A percentile compares a stretch with the other conserved stretches of the same genome.
Conservation (phyloP, 2,888 invertebrate genomes). For the Sycophila texana region DNA sequence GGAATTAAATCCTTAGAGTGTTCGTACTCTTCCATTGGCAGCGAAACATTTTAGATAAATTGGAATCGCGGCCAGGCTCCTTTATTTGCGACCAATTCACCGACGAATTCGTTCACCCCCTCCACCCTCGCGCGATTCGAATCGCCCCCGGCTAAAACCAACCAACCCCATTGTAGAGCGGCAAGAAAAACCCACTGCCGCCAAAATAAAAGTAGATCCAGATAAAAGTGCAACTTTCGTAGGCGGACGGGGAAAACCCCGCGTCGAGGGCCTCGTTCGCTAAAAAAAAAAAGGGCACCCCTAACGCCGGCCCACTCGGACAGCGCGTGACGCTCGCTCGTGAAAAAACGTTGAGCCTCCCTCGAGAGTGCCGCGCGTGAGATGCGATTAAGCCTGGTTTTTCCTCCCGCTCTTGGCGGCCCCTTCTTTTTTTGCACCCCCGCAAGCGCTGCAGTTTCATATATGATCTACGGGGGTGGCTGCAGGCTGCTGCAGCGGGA, state of each 20-base stretch:
- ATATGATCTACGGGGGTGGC: background rate
- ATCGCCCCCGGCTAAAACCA: too few relatives aligned
- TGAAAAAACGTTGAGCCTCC: background rate
- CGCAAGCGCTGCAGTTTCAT: background rate
- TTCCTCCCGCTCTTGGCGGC: background rate
- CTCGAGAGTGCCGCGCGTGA: constrained; percentile 8
- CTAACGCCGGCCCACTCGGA: too few relatives aligned
- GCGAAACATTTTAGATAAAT: constrained; percentile 36
- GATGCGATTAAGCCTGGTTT: constrained; percentile 23
- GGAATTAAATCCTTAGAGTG: background rate
- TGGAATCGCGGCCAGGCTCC: constrained; percentile 1
- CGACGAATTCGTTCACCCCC: background rate
- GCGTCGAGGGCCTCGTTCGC: too few relatives aligned
- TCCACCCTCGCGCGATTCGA: background rate
- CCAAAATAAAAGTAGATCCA: background rate
- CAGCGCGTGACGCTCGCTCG: too few relatives aligned
- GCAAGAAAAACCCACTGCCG: background rate
- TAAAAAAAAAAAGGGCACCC: too few relatives aligned
- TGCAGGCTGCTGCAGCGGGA: background rate
- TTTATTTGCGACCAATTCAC: constrained; percentile 13
- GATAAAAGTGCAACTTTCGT: background rate
- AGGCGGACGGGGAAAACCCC: background rate
- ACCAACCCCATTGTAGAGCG: too few relatives aligned
- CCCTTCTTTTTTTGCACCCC: constrained; percentile 2
- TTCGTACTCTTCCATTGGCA: background rate